Evolutionary conservation across 2,113 vertebrate genomes (phyloP), one percentile per base, ranked within the genome.

Genomic region (Puntigrus tetrazona): DNA sequence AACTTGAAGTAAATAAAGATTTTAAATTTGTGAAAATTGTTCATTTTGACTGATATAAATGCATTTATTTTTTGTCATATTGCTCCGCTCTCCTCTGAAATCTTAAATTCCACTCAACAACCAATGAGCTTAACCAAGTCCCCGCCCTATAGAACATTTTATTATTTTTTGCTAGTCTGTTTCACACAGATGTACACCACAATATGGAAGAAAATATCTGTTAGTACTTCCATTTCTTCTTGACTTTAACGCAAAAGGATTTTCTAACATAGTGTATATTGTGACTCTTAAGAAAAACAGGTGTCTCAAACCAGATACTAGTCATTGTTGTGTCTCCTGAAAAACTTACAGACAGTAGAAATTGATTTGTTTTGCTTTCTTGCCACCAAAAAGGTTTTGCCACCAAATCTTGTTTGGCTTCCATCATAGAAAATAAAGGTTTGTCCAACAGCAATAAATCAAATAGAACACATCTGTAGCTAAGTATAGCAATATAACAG

Each of bases 311-410:
- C 14, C 20, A 27, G 73, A 75, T 52, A 57, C 22, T 31, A 7
- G 29, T 57, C 20, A 77, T 57, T 36, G 38, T 61, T 43, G 7
- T 10, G 22, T 61, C 22, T 38, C 29, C 50, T 25, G 11, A 57
- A 57, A 78, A 78, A 31, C 57, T 61, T 5, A 41, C 43, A 18
- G 70, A 65, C 45, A 55, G n/a, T 6, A 13, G 16, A 67, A 84
- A 69, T 38, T n/a, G 2, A 55, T 78, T 65, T 52, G 31, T 84
- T 75, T 67, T 38, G 38, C 67, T 50, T 43, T 84, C 61, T 55
- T 78, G 20, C 25, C 57, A 55, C 52, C 25, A n/a, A 43, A 74
- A 74, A 83, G 38, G 69, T 41, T 70, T 41, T 13, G 36, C 5
- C 36, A 72, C 36, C 20, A 72, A 72, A 76, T 65, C 52, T 25